Evolutionary conservation across 2,113 vertebrate genomes (phyloP), one percentile per base, ranked within the genome.

Genomic region (Triplophysa dalaica): DNA sequence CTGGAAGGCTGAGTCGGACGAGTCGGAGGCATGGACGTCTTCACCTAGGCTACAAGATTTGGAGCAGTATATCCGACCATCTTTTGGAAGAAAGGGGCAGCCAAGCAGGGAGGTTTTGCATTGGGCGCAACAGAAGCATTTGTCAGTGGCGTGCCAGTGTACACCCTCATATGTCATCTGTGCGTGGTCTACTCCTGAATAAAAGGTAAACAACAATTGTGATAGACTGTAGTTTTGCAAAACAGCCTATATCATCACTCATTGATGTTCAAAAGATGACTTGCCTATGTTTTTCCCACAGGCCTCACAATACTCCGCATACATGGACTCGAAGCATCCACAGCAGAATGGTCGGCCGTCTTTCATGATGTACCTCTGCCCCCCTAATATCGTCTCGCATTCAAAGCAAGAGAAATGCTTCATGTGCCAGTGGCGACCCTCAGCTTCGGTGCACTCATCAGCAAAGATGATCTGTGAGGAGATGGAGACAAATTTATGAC

Each of bases 351-450:
- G 96, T 1, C 93, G 93, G 1, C 96, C 95, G 1, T 98, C 95
- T 89, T 97, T 98, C 97, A 99, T 98, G 89, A 99, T 99, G 85
- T 99, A 99, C 70, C 96, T 94, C 89, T 97, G 96, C 11, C 97
- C 96, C 0, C 97, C 97, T 11, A 99, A 92, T 81, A 96, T 90
- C 0, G 92, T 94, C 80, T 95, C 95, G 22, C 97, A 98, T 87
- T 98, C 96, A 0, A 96, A 96, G 82, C 97, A 98, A 82, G 94
- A 95, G 86, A 99, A 99, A 87, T 99, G 97, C 60, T 95, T 96
- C 96, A 98, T 97, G 87, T 99, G 97, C 97, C 97, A 98, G 70
- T 99, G 96, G 45, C 93, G 94, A 29, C 96, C 96, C 83, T 98
- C 97, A 0, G 97, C 97, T 87, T 98, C 97, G 9, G 97, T 98